phyloP scores from a whole-genome alignment of 2,113 vertebrate genomes.

The Tychaedon coryphoeus region DNA sequence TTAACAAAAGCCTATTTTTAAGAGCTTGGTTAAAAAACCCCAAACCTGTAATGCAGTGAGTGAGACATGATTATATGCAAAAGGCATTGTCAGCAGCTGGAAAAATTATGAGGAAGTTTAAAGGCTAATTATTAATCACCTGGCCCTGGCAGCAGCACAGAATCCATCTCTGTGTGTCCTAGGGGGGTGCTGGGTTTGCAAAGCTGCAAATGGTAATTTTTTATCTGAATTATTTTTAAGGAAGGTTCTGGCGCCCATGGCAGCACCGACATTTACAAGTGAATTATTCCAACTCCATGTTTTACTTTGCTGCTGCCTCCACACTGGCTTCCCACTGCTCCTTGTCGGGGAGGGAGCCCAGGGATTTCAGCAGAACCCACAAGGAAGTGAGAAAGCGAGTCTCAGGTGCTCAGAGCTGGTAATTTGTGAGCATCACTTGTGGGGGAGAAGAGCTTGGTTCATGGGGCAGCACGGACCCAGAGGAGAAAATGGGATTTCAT shows the following conservation, averaged over 20 bases:
- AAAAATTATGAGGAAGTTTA: conserved; percentile 34
- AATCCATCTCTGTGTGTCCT: neutral
- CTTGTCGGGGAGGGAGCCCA: neutral
- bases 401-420: neutral
- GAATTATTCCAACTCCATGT: neutral
- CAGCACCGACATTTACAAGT: neutral
- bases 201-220: neutral
- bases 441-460: neutral
- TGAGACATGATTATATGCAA: conserved; percentile 20
- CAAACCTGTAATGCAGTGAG: neutral
- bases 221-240: neutral
- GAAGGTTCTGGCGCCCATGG: neutral
- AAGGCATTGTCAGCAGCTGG: conserved; percentile 49
- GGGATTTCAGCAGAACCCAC: neutral
- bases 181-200: neutral
- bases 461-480: neutral
- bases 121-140: conserved; percentile 54
- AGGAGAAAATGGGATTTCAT: rapidly evolving
- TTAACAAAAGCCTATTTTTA: conserved; percentile 49
- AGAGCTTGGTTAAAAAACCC: neutral
- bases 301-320: neutral
- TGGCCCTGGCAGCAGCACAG: conserved; percentile 12
- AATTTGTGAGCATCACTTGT: neutral
- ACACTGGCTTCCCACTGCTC: conserved; percentile 23
- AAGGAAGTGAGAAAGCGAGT: neutral